A percentile compares a stretch with the other conserved stretches of the same genome.
phyloP scores from a whole-genome alignment of 2,888 invertebrate genomes.

The Cryptocephalus primarius region DNA sequence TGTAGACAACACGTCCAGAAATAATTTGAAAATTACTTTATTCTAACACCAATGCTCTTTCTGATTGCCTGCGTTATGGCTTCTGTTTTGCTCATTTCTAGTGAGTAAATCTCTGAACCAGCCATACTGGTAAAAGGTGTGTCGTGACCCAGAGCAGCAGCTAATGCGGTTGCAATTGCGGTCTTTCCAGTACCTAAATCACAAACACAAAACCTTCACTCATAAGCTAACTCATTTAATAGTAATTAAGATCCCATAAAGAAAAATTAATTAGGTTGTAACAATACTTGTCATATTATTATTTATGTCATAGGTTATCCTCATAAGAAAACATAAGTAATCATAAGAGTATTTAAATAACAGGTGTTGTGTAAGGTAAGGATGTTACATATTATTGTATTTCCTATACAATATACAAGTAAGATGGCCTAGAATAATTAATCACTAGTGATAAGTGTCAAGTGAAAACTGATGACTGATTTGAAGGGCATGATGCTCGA shows the following conservation, averaged over 20 bases:
- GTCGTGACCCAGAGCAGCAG: constrained; percentile 84
- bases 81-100: constrained; percentile 99
- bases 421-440: no score
- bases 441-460: no score
- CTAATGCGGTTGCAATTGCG: constrained; percentile 95
- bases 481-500: no score
- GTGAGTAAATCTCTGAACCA: constrained; percentile 94
- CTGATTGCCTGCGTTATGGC: constrained; percentile 93
- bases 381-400: no score
- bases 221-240: no score
- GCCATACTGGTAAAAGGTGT: constrained; percentile 99
- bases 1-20: background rate
- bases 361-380: no score
- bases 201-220: no score
- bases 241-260: no score
- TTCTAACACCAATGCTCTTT: constrained; percentile 91
- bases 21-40: constrained; percentile 25
- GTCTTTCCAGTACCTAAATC: constrained; percentile 72
- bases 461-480: no score
- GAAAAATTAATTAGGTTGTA: background rate
- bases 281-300: background rate
- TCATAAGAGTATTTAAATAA: no score
- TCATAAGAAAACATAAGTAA: no score
- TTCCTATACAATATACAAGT: background rate
- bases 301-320: no score